phyloP scores from a whole-genome alignment of 2,113 vertebrate species.

The Scolopax mira region DNA sequence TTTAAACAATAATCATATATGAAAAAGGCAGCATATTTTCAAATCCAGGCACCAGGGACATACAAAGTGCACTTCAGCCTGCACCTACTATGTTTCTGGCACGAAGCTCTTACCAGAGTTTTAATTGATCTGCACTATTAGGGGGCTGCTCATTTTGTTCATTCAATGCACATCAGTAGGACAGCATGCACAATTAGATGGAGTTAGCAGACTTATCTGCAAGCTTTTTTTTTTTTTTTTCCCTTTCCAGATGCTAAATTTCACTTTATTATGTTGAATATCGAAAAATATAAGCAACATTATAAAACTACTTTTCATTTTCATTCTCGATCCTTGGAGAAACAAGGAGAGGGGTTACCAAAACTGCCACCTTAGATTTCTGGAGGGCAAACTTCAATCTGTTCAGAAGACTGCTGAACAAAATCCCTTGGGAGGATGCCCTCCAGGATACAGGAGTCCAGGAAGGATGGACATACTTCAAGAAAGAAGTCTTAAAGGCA shows the following conservation, averaged over 20 bases:
- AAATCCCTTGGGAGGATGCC: too few species aligned
- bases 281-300: not conserved
- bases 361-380: too few species aligned
- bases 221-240: not conserved
- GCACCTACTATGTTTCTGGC: not conserved
- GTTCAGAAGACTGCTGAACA: too few species aligned
- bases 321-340: too few species aligned
- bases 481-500: too few species aligned
- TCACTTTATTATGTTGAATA: not conserved
- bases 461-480: too few species aligned
- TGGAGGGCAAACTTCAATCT: too few species aligned
- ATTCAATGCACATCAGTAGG: not conserved
- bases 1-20: not conserved
- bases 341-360: too few species aligned
- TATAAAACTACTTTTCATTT: not conserved
- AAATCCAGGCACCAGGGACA: not conserved
- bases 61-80: not conserved
- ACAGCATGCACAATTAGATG: not conserved
- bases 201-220: not conserved
- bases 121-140: not conserved
- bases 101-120: not conserved
- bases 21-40: not conserved
- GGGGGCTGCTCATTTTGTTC: not conserved
- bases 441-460: too few species aligned
- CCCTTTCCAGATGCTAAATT: not conserved